Percentiles rank a stretch among this genome's conserved stretches.
phyloP scores from a whole-genome alignment of 2,113 vertebrate species.

The Megatriorchis doriae region DNA sequence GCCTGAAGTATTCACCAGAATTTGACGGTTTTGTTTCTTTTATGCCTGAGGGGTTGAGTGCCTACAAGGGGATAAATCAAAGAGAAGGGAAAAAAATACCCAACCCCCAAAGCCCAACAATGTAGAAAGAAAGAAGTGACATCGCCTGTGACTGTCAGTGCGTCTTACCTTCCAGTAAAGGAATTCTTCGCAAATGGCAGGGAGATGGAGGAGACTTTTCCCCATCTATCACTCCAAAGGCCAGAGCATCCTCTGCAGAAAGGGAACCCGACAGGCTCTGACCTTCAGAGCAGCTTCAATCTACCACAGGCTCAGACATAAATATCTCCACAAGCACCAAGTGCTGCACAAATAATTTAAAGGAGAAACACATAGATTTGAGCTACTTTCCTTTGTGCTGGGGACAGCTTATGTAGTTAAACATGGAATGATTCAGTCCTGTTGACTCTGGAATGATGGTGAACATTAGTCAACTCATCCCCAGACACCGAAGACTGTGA shows the following conservation, averaged over 20 bases:
- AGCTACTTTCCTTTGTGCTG: not conserved
- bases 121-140: not conserved
- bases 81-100: not conserved
- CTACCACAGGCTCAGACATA: not conserved
- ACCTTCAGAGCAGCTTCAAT: not conserved
- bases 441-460: accelerated
- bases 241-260: not conserved
- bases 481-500: not conserved
- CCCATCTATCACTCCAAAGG: not conserved
- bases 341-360: not conserved
- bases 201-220: not conserved
- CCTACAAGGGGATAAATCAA: not conserved
- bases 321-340: not conserved
- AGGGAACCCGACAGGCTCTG: not conserved
- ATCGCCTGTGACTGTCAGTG: not conserved
- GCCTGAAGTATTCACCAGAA: not conserved
- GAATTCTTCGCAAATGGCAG: not conserved
- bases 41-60: not conserved
- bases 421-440: accelerated
- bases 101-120: not conserved
- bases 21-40: not conserved
- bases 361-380: not conserved
- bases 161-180: not conserved
- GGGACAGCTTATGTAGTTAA: not conserved
- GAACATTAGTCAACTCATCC: not conserved